These are phyloP conservation scores for Phyllopteryx taeniolatus DNA, from an alignment of 2,113 vertebrate species.

Conservation along the genomic window DNA sequence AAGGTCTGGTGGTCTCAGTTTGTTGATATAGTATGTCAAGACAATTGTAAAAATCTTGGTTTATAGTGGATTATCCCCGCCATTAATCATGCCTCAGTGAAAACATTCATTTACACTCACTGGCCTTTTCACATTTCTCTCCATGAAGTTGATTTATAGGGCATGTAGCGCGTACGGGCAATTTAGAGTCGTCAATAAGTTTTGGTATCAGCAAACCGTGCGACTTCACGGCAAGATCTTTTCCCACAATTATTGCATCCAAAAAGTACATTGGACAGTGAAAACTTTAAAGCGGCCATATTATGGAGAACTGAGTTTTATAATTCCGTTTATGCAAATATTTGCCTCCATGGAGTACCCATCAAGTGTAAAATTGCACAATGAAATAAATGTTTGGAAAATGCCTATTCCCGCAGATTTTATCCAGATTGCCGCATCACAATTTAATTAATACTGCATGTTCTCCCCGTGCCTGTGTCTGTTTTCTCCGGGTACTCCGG, in stretches of 20 bases:
- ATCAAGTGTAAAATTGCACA: too few species aligned
- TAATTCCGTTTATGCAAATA: too few species aligned
- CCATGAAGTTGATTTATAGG: neutral
- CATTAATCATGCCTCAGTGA: neutral
- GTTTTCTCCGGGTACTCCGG: too few species aligned
- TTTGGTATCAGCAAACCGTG: neutral
- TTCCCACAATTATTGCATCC: neutral
- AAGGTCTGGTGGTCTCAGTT: neutral
- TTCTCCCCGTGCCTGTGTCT: too few species aligned
- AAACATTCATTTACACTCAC: neutral
- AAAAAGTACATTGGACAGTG: neutral
- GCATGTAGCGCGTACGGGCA: neutral
- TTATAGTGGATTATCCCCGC: neutral
- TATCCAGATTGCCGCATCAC: too few species aligned
- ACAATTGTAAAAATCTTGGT: neutral
- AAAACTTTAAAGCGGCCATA: neutral
- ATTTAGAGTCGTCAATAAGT: neutral
- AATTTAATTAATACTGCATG: too few species aligned
- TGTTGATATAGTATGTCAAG: neutral
- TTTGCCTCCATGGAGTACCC: too few species aligned
- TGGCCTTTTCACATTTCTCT: slow-evolving; percentile 6
- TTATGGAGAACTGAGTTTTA: too few species aligned
- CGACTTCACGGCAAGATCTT: neutral
- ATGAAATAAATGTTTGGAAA: too few species aligned
- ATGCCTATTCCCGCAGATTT: too few species aligned